Conservation (phyloP, 2,888 invertebrate species). For the Trisateles emortualis region DNA sequence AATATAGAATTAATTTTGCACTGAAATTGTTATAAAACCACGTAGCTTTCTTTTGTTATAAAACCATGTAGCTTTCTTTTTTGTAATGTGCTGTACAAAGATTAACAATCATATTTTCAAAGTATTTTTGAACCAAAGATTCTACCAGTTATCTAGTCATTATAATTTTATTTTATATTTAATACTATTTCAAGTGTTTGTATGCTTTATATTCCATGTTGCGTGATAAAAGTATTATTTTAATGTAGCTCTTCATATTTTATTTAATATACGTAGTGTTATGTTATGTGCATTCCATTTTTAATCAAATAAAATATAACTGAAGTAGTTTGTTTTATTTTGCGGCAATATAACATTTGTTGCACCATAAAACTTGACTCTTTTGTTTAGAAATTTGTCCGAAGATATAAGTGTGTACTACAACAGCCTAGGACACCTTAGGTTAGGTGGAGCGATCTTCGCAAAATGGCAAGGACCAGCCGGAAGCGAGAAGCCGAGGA, state of each 20-base stretch:
- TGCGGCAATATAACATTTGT: not conserved
- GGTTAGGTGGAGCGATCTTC: too few relatives aligned
- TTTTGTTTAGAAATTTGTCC: too few relatives aligned
- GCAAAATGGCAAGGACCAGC: too few relatives aligned
- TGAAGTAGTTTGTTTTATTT: constrained; percentile 14
- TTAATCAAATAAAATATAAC: constrained; percentile 34
- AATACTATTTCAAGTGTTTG: constrained; percentile 22
- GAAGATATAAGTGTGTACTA: too few relatives aligned
- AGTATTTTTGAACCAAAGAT: constrained; percentile 2
- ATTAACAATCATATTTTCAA: not conserved
- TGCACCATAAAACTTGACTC: too few relatives aligned
- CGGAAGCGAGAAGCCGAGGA: too few relatives aligned
- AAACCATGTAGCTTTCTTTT: not conserved
- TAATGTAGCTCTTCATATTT: constrained; percentile 21
- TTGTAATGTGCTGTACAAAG: not conserved
- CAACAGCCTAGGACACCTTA: too few relatives aligned
- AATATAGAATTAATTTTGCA: not conserved
- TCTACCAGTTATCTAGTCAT: constrained; percentile 36
- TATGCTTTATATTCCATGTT: constrained; percentile 26
- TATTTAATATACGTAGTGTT: constrained; percentile 31
- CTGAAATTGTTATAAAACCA: not conserved
- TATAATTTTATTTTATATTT: constrained; percentile 14
- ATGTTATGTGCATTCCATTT: constrained; percentile 43
- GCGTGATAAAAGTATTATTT: constrained; percentile 12
- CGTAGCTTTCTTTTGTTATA: too few relatives aligned